A percentile compares a stretch with the other conserved stretches of the same genome.
These are phyloP conservation scores for Cercopithecus hamlyni DNA, from an alignment of 2,797 vertebrate species.

Conservation along the genomic window DNA sequence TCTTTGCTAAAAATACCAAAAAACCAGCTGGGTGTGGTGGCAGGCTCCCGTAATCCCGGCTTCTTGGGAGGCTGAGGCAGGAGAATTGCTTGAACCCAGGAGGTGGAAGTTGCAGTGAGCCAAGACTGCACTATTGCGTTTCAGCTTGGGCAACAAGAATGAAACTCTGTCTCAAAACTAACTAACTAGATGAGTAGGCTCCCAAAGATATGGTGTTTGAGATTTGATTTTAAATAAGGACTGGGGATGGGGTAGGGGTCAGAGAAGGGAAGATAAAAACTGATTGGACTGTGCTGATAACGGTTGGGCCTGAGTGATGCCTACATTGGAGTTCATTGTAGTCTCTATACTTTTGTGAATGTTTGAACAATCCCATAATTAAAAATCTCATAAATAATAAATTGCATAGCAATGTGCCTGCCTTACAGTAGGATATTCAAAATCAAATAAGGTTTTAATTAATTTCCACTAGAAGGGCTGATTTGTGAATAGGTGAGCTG, in stretches of 20 bases:
- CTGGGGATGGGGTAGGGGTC: accelerated
- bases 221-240: not conserved
- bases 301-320: not conserved
- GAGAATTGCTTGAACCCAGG: no score
- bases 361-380: not conserved
- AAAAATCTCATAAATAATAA: not conserved
- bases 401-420: not conserved
- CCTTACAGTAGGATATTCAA: not conserved
- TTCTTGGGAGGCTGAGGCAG: no score
- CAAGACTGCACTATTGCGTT: no score
- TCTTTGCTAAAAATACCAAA: no score
- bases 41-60: no score
- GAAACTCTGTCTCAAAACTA: not conserved
- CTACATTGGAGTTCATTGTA: not conserved
- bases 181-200: not conserved
- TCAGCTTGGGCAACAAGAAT: not conserved
- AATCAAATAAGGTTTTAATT: not conserved
- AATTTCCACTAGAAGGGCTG: not conserved
- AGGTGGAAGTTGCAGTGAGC: no score
- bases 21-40: no score
- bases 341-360: not conserved
- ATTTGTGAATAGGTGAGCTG: not conserved
- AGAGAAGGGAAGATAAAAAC: not conserved
- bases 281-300: accelerated
- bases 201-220: not conserved